These are phyloP conservation scores for Venturia canescens DNA, from an alignment of 1,140 invertebrate genomes.

Conservation along the genomic window DNA sequence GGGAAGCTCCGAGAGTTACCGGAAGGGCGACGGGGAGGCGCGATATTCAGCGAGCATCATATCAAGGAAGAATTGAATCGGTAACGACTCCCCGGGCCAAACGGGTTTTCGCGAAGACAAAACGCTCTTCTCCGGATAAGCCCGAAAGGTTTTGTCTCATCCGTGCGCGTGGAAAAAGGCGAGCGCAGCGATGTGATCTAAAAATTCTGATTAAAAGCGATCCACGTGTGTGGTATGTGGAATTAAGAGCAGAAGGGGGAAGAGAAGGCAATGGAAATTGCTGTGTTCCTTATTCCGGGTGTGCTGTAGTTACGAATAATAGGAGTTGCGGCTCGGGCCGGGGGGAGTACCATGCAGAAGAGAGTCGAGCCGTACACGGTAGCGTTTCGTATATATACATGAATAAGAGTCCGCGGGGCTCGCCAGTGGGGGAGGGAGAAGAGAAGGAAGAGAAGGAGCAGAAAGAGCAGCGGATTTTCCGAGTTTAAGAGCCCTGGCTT, in stretches of 20 bases:
- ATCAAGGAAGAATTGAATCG: too few species aligned
- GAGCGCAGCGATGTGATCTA: neutral
- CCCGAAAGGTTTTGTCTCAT: neutral
- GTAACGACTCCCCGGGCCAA: too few species aligned
- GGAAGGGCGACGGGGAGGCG: too few species aligned
- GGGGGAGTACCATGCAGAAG: neutral
- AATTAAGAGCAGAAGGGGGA: neutral
- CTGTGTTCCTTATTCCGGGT: constrained; percentile 31
- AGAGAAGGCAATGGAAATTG: constrained; percentile 37
- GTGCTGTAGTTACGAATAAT: constrained; percentile 41
- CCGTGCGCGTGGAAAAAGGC: neutral
- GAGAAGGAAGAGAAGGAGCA: constrained; percentile 18
- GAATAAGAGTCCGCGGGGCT: neutral
- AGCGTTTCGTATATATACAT: neutral
- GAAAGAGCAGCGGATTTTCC: constrained; percentile 46
- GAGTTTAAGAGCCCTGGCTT: constrained; percentile 46
- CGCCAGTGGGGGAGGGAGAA: neutral
- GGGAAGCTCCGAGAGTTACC: too few species aligned
- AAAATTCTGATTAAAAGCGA: constrained; percentile 30
- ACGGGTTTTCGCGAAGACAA: too few species aligned
- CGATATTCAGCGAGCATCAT: too few species aligned
- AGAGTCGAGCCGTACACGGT: neutral
- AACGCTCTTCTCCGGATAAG: neutral
- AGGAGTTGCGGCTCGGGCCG: neutral
- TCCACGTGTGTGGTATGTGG: constrained; percentile 14